Evolutionary conservation across 2,113 vertebrate genomes (phyloP).

Genomic region (Triplophysa rosa): DNA sequence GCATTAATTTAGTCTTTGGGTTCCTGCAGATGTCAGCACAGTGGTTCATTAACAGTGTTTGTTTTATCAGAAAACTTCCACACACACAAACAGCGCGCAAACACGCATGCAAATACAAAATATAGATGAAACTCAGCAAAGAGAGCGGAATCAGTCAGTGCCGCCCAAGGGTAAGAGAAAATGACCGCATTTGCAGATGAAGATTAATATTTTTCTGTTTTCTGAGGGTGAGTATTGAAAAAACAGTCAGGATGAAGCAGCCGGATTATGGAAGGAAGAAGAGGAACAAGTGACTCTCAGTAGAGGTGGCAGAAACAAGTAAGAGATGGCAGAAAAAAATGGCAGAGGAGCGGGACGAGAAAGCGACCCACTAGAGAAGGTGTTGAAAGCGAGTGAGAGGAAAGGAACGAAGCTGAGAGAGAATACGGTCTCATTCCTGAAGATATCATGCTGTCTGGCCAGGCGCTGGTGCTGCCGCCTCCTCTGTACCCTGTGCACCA

Average conservation of each 20-base stretch:
- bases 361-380: conserved; percentile 75
- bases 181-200: conserved; percentile 71
- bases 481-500: conserved; percentile 69
- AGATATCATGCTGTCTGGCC: conserved; percentile 95
- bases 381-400: conserved; percentile 82
- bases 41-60: conserved; percentile 68
- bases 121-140: conserved; percentile 39
- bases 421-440: conserved; percentile 88
- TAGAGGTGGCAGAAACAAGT: conserved; percentile 80
- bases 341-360: conserved; percentile 49
- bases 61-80: conserved; percentile 54
- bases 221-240: too few relatives aligned
- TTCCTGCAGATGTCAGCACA: conserved; percentile 68
- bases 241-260: conserved; percentile 63
- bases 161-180: background rate
- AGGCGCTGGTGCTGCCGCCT: conserved; percentile 78
- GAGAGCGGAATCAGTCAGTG: conserved; percentile 5
- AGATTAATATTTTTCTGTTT: conserved; percentile 68
- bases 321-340: conserved; percentile 77
- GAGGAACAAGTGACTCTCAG: conserved; percentile 78
- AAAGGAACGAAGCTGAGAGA: conserved; percentile 63
- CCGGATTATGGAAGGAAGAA: conserved; percentile 1
- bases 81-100: conserved; percentile 34
- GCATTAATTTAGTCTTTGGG: conserved; percentile 64
- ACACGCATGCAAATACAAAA: conserved; percentile 34